phyloP scores from a whole-genome alignment of 2,113 vertebrate species.

The Leucopsar rothschildi region DNA sequence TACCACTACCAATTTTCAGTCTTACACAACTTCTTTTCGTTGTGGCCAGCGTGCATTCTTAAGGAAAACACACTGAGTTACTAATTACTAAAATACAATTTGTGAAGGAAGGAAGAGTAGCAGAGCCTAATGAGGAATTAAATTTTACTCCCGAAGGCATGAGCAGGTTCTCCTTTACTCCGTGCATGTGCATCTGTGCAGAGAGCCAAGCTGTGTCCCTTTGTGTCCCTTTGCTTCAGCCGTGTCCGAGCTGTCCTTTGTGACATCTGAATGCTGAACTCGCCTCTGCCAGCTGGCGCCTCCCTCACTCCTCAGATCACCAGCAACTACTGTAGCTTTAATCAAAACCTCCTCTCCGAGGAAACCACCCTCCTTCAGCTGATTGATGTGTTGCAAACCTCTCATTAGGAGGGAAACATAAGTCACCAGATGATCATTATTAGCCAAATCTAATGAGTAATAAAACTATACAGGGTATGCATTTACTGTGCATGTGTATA shows the following conservation, averaged over 20 bases:
- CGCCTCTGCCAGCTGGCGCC: background rate
- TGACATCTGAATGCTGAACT: constrained; percentile 21
- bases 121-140: background rate
- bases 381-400: background rate
- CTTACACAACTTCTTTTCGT: background rate
- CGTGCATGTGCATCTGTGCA: background rate
- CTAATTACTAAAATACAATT: background rate
- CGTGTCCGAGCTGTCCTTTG: constrained; percentile 11
- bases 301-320: background rate
- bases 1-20: background rate
- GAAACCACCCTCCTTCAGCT: background rate
- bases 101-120: background rate
- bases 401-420: background rate
- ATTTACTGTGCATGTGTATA: constrained; percentile 46
- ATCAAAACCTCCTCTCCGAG: background rate
- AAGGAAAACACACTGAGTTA: background rate
- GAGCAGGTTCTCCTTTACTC: constrained; percentile 14
- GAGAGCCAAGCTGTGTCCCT: background rate
- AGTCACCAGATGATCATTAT: background rate
- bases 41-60: background rate
- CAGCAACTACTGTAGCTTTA: constrained; percentile 47
- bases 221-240: background rate
- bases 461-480: constrained; percentile 61
- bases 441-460: constrained; percentile 10
- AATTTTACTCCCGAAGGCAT: background rate